phyloP scores from a whole-genome alignment of 2,113 vertebrate species.

The Proterorhinus semilunaris region DNA sequence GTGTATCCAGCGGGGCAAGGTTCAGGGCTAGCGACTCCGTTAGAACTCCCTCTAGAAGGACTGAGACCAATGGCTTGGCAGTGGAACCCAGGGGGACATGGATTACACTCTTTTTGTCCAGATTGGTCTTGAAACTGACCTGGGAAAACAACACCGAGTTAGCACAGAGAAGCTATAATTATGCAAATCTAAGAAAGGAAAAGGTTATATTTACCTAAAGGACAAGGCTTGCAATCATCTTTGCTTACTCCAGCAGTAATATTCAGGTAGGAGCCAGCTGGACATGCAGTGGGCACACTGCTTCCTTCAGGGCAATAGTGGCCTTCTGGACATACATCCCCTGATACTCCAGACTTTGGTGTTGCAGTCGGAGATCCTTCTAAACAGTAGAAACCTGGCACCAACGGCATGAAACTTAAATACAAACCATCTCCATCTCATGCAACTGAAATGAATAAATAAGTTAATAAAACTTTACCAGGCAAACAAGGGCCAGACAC shows the following conservation, averaged over 20 bases:
- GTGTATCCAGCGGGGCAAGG: constrained; percentile 75
- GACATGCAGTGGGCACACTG: constrained; percentile 68
- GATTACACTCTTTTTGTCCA: constrained; percentile 73
- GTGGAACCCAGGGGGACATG: constrained; percentile 76
- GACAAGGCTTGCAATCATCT: constrained; percentile 73
- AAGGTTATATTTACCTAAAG: constrained; percentile 58
- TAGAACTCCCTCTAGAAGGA: constrained; percentile 35
- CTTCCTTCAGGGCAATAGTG: constrained; percentile 82
- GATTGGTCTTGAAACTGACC: constrained; percentile 77
- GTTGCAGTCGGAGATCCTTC: constrained; percentile 69
- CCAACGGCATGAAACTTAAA: background rate
- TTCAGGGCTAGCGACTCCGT: constrained; percentile 61
- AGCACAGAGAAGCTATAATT: background rate
- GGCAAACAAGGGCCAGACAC: constrained; percentile 74
- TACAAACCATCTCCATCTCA: background rate
- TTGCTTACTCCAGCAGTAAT: constrained; percentile 60
- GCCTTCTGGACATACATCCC: constrained; percentile 79
- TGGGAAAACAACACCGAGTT: constrained; percentile 40
- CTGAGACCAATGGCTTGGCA: constrained; percentile 60
- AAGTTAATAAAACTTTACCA: constrained; percentile 51
- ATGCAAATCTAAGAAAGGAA: background rate
- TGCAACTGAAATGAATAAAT: background rate
- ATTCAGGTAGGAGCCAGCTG: constrained; percentile 66
- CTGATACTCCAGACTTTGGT: constrained; percentile 60
- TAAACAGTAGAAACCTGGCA: constrained; percentile 75